Evolutionary conservation across 2,113 vertebrate species (phyloP).

Genomic region (Ophthalmotilapia sp.): DNA sequence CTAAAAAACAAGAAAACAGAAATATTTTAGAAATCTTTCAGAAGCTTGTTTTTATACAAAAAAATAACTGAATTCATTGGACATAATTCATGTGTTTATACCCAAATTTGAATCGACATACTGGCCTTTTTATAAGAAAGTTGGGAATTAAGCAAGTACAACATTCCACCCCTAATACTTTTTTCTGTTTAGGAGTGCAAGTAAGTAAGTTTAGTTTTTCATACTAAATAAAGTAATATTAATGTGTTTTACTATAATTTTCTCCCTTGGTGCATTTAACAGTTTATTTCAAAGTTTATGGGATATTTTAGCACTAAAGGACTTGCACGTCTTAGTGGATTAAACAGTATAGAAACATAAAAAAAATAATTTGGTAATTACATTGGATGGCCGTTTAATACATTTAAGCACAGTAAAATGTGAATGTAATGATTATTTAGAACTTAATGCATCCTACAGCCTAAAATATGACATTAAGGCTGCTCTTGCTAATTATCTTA

Average conservation of each 20-base stretch:
- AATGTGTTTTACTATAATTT: background rate
- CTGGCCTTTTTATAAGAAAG: background rate
- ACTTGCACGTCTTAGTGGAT: background rate
- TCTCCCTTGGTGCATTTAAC: background rate
- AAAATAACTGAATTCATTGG: background rate
- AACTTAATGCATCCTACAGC: background rate
- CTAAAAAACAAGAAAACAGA: background rate
- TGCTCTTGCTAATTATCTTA: background rate
- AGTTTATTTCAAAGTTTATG: background rate
- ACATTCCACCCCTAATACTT: background rate
- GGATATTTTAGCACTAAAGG: background rate
- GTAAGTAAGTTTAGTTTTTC: background rate
- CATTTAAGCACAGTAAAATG: background rate
- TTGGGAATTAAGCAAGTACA: background rate
- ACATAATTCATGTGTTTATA: background rate
- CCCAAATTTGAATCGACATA: background rate
- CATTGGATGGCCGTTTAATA: background rate
- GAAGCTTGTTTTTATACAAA: background rate
- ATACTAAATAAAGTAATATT: background rate
- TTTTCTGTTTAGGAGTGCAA: background rate
- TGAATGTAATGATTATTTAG: background rate
- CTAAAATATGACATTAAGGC: background rate
- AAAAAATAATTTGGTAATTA: background rate
- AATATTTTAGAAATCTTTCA: background rate
- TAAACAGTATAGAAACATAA: background rate